A percentile compares a stretch with the other conserved stretches of the same genome.
Evolutionary conservation across 2,888 invertebrate genomes (phyloP).

Genomic region (Hyles lineata): DNA sequence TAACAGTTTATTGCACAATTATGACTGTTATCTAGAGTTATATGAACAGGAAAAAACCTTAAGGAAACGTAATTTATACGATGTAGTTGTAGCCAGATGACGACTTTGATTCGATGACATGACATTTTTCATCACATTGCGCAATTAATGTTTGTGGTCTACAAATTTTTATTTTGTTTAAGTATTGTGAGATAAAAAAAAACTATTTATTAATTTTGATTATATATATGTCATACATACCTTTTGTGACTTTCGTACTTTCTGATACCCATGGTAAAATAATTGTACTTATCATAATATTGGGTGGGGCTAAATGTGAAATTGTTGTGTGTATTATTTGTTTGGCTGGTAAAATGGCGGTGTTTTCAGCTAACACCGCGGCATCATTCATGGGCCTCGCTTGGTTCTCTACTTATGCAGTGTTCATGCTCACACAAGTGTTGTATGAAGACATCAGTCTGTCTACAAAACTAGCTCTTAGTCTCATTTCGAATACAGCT

Average conservation of each 20-base stretch:
- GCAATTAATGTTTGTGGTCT: too few relatives aligned
- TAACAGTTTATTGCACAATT: neutral
- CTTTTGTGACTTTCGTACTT: too few relatives aligned
- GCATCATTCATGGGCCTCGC: conserved; percentile 91
- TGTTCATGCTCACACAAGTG: conserved; percentile 89
- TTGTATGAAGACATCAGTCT: conserved; percentile 87
- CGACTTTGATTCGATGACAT: neutral
- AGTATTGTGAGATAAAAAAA: too few relatives aligned
- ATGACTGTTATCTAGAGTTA: neutral
- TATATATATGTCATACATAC: too few relatives aligned
- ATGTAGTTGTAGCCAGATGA: neutral
- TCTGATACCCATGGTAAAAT: too few relatives aligned
- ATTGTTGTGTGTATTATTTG: too few relatives aligned
- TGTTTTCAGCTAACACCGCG: conserved; percentile 90
- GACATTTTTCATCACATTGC: neutral
- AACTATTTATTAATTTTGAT: too few relatives aligned
- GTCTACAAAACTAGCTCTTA: conserved; percentile 85
- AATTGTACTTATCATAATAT: too few relatives aligned
- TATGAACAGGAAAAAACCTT: neutral
- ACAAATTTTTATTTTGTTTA: too few relatives aligned
- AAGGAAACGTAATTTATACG: neutral
- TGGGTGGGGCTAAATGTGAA: too few relatives aligned
- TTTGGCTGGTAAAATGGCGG: neutral
- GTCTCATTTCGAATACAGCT: conserved; percentile 91
- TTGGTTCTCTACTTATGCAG: conserved; percentile 91